These are phyloP conservation scores for Drosophila leonis DNA, from an alignment of 2,888 invertebrate genomes.

Conservation along the genomic window DNA sequence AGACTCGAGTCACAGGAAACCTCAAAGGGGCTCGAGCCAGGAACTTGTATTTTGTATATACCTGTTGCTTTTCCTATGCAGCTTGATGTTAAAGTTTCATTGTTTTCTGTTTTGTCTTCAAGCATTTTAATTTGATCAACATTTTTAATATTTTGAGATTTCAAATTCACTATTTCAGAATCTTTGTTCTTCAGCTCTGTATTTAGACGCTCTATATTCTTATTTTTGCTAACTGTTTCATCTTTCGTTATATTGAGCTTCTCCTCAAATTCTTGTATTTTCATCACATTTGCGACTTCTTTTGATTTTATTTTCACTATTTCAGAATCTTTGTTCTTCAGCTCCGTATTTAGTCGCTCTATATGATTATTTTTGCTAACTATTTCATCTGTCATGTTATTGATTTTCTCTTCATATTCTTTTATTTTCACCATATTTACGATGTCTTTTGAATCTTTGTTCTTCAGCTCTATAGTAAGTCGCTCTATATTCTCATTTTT, in stretches of 20 bases:
- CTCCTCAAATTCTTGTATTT: too few species aligned
- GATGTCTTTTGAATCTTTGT: too few species aligned
- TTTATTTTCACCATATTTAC: too few species aligned
- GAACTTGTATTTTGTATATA: background rate
- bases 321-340: too few species aligned
- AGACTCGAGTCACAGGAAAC: background rate
- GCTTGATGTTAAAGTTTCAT: background rate
- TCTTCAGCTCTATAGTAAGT: too few species aligned
- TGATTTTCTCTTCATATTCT: background rate
- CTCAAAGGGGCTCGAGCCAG: background rate
- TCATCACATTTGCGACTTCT: too few species aligned
- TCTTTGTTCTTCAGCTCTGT: too few species aligned
- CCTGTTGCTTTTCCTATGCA: background rate
- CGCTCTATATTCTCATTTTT: too few species aligned
- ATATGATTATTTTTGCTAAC: background rate
- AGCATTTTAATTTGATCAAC: too few species aligned
- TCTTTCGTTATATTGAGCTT: too few species aligned
- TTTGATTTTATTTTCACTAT: background rate
- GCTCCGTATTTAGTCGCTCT: background rate
- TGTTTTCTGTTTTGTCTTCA: background rate
- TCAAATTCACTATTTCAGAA: background rate
- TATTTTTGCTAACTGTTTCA: too few species aligned
- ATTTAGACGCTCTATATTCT: too few species aligned
- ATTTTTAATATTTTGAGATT: background rate
- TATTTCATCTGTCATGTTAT: background rate